Evolutionary conservation across 53 echinoderm and acorn worm species (phyloP).

Genomic region (Paracentrotus lividus): DNA sequence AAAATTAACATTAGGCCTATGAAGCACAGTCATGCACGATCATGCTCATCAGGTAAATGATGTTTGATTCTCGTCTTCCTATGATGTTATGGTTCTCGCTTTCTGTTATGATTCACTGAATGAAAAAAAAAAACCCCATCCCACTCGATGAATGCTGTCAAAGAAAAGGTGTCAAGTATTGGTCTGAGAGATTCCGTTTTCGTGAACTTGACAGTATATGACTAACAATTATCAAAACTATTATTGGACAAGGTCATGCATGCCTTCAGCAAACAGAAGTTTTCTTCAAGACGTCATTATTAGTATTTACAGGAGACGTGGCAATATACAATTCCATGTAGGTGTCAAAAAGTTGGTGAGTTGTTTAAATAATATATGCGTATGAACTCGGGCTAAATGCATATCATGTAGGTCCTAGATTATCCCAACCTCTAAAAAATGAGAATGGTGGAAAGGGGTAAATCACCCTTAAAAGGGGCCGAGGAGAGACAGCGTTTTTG

Average conservation of each 20-base stretch:
- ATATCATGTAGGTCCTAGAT: too few relatives aligned
- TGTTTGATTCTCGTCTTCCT: neutral
- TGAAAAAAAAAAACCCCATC: neutral
- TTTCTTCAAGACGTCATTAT: neutral
- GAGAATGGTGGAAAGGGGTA: too few relatives aligned
- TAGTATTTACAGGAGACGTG: neutral
- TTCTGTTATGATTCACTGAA: neutral
- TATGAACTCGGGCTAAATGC: too few relatives aligned
- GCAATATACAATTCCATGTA: too few relatives aligned
- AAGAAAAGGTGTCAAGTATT: conserved; percentile 1
- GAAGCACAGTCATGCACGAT: too few relatives aligned
- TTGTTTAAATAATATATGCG: too few relatives aligned
- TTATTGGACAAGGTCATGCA: neutral
- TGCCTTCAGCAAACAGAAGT: neutral
- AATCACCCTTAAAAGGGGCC: too few relatives aligned
- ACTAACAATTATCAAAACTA: neutral
- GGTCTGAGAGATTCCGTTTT: neutral
- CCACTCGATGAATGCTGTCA: neutral
- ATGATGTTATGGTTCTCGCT: neutral
- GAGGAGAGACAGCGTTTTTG: too few relatives aligned
- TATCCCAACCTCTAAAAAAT: too few relatives aligned
- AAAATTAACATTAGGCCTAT: too few relatives aligned
- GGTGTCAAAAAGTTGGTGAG: too few relatives aligned
- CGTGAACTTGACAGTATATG: neutral
- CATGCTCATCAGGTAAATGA: too few relatives aligned